phyloP scores from a whole-genome alignment of 2,797 vertebrate genomes.

The Helicolenus hilgendorfi region DNA sequence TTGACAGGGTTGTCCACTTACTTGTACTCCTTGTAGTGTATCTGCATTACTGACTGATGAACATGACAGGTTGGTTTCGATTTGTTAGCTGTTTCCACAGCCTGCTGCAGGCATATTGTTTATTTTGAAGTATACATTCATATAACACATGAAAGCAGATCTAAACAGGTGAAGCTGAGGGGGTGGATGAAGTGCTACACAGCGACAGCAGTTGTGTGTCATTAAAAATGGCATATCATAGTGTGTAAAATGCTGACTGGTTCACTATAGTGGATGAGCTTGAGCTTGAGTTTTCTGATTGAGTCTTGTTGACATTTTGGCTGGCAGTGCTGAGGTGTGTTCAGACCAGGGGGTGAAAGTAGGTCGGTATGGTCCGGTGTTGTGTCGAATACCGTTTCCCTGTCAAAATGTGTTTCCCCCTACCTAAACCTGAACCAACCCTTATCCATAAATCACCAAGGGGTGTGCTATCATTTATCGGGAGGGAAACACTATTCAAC shows the following conservation, averaged over 20 bases:
- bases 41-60: background rate
- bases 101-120: background rate
- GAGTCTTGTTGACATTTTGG: background rate
- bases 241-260: background rate
- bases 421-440: too few relatives aligned
- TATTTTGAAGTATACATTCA: background rate
- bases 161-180: background rate
- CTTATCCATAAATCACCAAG: too few relatives aligned
- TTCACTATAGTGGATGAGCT: background rate
- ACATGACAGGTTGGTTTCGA: background rate
- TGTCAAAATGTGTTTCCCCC: too few relatives aligned
- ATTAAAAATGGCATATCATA: constrained; percentile 5
- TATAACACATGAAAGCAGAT: background rate
- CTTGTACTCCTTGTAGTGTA: background rate
- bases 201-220: background rate
- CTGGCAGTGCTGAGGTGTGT: background rate
- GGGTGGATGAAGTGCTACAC: background rate
- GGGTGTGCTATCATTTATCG: too few relatives aligned
- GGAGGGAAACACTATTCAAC: too few relatives aligned
- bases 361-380: background rate
- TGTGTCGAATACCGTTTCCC: too few relatives aligned
- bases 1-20: background rate
- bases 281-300: background rate
- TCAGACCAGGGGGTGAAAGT: background rate
- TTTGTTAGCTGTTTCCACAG: background rate